Percentiles rank a stretch among this genome's conserved stretches.
These are phyloP conservation scores for Drosophila willistoni DNA, from an alignment of 1,140 invertebrate species.

Conservation along the genomic window DNA sequence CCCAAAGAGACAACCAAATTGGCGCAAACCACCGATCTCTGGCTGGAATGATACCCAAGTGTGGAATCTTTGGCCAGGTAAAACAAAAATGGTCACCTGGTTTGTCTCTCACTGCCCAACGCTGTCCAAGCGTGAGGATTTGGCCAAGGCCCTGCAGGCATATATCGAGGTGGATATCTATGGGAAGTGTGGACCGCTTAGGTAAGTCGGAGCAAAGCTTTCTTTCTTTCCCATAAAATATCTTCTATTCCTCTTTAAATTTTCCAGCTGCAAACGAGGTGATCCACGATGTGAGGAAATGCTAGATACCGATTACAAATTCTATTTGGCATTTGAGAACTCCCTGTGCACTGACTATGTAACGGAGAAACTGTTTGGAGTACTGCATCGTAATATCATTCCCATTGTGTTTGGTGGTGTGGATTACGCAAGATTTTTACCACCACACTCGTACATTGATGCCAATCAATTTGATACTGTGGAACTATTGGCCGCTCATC, in stretches of 20 bases:
- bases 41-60: constrained; percentile 51
- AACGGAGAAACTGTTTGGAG: constrained; percentile 85
- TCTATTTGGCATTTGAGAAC: constrained; percentile 88
- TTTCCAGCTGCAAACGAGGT: constrained; percentile 74
- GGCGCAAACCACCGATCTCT: constrained; percentile 39
- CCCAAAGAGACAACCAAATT: constrained; percentile 42
- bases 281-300: constrained; percentile 81
- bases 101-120: constrained; percentile 87
- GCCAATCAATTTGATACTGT: constrained; percentile 84
- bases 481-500: constrained; percentile 84
- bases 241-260: background rate
- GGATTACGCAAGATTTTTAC: constrained; percentile 85
- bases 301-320: constrained; percentile 85
- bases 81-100: constrained; percentile 85
- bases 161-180: constrained; percentile 87
- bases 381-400: constrained; percentile 82
- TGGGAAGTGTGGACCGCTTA: constrained; percentile 85
- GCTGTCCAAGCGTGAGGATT: constrained; percentile 84
- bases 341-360: constrained; percentile 85
- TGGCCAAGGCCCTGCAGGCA: constrained; percentile 84
- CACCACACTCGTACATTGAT: constrained; percentile 86
- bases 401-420: constrained; percentile 86
- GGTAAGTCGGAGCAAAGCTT: constrained; percentile 43
- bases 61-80: constrained; percentile 73
- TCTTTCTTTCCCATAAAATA: background rate